A percentile compares a stretch with the other conserved stretches of the same genome.
Evolutionary conservation across 2,888 invertebrate species (phyloP).

Genomic region (Penaeus monodon): DNA sequence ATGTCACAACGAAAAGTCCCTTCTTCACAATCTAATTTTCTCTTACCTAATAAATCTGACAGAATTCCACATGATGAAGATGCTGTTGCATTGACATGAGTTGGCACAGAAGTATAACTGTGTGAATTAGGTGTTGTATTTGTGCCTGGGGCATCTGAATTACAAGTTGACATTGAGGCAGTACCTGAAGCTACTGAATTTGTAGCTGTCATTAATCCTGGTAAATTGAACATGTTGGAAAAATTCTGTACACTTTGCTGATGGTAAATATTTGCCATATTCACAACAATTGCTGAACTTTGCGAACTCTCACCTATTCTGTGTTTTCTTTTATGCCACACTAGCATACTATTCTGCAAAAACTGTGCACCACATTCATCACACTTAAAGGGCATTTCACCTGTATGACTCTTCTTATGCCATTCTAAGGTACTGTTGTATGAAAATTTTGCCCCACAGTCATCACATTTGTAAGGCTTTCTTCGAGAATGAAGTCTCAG

Average conservation of each 20-base stretch:
- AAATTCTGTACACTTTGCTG: conserved; percentile 38
- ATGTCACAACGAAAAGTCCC: conserved; percentile 50
- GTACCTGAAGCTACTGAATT: conserved; percentile 3
- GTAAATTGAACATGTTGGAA: conserved; percentile 40
- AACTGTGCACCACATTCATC: conserved; percentile 58
- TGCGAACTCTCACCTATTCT: conserved; percentile 32
- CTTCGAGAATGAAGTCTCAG: conserved; percentile 44
- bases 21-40: conserved; percentile 33
- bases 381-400: conserved; percentile 58
- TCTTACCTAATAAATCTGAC: conserved; percentile 3
- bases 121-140: conserved; percentile 1
- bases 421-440: conserved; percentile 57
- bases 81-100: conserved; percentile 1
- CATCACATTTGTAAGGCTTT: conserved; percentile 56
- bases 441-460: conserved; percentile 54
- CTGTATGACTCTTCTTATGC: conserved; percentile 52
- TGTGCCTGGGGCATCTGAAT: not conserved
- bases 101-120: not conserved
- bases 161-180: not conserved
- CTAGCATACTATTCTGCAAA: conserved; percentile 51
- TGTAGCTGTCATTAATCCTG: conserved; percentile 17
- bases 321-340: conserved; percentile 58
- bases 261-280: conserved; percentile 47
- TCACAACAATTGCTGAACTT: conserved; percentile 36
- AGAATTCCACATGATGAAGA: conserved; percentile 4